These are phyloP conservation scores for Pomacea canaliculata DNA, from an alignment of 2,888 invertebrate genomes.

Conservation along the genomic window DNA sequence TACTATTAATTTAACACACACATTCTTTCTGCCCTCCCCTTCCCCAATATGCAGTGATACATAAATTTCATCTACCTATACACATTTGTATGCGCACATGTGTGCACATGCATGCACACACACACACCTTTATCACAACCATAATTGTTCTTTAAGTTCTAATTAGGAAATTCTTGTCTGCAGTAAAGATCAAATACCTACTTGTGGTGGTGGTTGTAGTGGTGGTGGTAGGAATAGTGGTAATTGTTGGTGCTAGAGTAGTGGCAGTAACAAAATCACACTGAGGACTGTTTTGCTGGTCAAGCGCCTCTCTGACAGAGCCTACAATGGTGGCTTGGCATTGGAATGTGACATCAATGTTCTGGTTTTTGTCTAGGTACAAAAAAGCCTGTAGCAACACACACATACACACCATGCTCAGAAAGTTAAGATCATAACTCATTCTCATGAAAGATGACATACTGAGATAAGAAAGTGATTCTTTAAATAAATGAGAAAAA, in stretches of 20 bases:
- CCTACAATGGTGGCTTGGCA: constrained; percentile 31
- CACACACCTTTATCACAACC: not conserved
- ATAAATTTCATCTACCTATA: not conserved
- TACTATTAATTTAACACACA: not conserved
- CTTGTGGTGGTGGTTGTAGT: constrained; percentile 21
- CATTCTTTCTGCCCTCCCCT: not conserved
- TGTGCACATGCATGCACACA: not conserved
- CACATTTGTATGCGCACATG: not conserved
- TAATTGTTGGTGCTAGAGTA: constrained; percentile 10
- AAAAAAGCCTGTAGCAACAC: constrained; percentile 22
- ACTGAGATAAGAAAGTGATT: no score
- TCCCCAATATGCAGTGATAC: no score
- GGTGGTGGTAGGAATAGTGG: constrained; percentile 17
- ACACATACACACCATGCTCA: no score
- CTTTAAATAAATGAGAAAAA: no score
- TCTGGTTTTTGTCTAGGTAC: constrained; percentile 11
- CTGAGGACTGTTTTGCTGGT: not conserved
- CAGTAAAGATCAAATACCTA: no score
- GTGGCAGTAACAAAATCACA: constrained; percentile 20
- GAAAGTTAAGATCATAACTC: no score
- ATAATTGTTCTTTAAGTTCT: no score
- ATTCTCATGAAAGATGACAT: no score
- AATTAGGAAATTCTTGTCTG: not conserved
- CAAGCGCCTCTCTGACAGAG: constrained; percentile 26
- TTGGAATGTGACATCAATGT: constrained; percentile 28